These are phyloP conservation scores for Dioctria linearis DNA, from an alignment of 2,888 invertebrate species.

Conservation along the genomic window DNA sequence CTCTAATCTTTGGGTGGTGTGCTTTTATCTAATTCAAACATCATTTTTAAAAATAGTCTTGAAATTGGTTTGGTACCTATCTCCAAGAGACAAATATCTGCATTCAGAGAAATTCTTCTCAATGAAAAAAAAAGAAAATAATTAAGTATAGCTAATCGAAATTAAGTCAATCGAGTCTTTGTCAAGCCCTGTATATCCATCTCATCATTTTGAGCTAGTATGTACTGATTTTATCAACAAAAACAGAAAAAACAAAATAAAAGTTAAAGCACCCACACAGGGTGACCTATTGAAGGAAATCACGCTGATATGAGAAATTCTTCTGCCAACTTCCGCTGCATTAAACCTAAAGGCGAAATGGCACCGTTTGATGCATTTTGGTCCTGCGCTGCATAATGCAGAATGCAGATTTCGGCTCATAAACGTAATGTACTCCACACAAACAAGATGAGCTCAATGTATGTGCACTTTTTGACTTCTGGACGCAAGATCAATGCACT, in stretches of 20 bases:
- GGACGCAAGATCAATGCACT: slow-evolving; percentile 56
- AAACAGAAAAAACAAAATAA: slow-evolving; percentile 20
- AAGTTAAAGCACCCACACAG: slow-evolving; percentile 27
- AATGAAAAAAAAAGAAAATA: too few relatives aligned
- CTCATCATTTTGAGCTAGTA: neutral
- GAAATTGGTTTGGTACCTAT: neutral
- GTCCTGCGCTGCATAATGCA: slow-evolving; percentile 1
- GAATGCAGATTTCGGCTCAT: slow-evolving; percentile 1
- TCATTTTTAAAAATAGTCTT: slow-evolving; percentile 36
- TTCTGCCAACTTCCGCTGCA: slow-evolving; percentile 49
- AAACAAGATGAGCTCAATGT: neutral
- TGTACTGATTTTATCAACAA: slow-evolving; percentile 32
- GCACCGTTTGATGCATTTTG: slow-evolving; percentile 10
- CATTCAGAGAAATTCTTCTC: neutral
- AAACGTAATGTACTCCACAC: neutral
- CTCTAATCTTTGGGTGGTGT: slow-evolving; percentile 18
- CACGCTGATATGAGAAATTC: slow-evolving; percentile 40
- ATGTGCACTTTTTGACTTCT: neutral
- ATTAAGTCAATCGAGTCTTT: neutral
- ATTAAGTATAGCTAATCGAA: neutral
- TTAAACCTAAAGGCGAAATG: slow-evolving; percentile 4
- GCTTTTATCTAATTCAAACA: slow-evolving; percentile 43
- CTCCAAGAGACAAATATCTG: neutral
- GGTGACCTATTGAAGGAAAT: slow-evolving; percentile 2
- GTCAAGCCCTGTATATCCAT: neutral